phyloP scores from a whole-genome alignment of 2,113 vertebrate species.

The Carassius carassius region DNA sequence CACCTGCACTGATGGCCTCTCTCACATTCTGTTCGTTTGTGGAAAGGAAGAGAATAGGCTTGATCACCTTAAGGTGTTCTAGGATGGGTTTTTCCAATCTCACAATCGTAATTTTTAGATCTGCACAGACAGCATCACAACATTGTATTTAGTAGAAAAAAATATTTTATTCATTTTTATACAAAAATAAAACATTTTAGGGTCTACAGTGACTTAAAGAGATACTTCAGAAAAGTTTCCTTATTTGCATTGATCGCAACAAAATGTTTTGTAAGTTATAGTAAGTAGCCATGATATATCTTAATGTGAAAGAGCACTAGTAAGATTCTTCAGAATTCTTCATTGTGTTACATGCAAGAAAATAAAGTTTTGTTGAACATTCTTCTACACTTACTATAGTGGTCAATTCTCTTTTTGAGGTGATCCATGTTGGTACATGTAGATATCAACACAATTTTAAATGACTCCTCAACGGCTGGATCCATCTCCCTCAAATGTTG shows the following conservation, averaged over 20 bases:
- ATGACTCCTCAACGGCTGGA: not conserved
- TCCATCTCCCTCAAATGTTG: not conserved
- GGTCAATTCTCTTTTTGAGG: rapidly evolving
- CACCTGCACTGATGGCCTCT: too few relatives aligned
- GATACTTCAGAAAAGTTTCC: too few relatives aligned
- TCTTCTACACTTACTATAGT: not conserved
- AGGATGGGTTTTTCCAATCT: not conserved
- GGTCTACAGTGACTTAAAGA: too few relatives aligned
- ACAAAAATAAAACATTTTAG: not conserved
- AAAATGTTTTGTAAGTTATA: too few relatives aligned
- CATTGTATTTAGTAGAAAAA: not conserved
- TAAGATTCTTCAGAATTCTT: too few relatives aligned
- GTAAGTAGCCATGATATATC: too few relatives aligned
- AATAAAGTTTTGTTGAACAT: not conserved
- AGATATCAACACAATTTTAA: not conserved
- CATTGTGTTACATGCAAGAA: too few relatives aligned
- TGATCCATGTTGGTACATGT: too few relatives aligned
- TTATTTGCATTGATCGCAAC: too few relatives aligned
- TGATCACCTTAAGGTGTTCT: not conserved
- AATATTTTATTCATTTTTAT: not conserved
- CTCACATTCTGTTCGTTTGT: not conserved
- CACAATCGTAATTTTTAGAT: not conserved
- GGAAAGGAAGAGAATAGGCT: not conserved
- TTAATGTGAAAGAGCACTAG: not conserved
- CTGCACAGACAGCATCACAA: not conserved